These are phyloP conservation scores for Coluber constrictor DNA, from an alignment of 2,797 vertebrate species.

Conservation along the genomic window DNA sequence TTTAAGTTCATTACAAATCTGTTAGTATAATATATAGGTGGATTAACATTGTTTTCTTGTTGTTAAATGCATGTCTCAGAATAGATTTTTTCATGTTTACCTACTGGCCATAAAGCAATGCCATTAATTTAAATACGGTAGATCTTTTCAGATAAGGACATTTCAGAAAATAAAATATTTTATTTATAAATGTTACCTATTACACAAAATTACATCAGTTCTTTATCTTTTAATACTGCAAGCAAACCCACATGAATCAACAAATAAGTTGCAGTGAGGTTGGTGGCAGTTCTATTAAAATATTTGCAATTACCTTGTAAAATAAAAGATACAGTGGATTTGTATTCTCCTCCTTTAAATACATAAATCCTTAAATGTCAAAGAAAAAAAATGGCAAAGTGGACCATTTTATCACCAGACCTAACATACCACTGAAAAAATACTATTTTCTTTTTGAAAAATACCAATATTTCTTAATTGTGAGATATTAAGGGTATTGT, in stretches of 20 bases:
- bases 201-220: not conserved
- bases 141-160: not conserved
- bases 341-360: not conserved
- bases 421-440: not conserved
- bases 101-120: not conserved
- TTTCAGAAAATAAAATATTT: not conserved
- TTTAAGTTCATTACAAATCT: slow-evolving; percentile 5
- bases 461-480: not conserved
- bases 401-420: not conserved
- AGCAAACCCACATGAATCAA: not conserved
- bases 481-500: not conserved
- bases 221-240: not conserved
- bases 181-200: not conserved
- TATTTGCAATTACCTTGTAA: not conserved
- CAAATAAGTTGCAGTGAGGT: not conserved
- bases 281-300: not conserved
- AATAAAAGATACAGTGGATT: not conserved
- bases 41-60: slow-evolving; percentile 7
- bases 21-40: not conserved
- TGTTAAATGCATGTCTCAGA: not conserved
- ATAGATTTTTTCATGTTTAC: slow-evolving; percentile 16
- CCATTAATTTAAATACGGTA: not conserved
- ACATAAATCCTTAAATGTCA: not conserved
- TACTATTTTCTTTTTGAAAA: not conserved
- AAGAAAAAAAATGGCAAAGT: not conserved